A percentile compares a stretch with the other conserved stretches of the same genome.
These are phyloP conservation scores for Gari tellinella DNA, from an alignment of 2,888 invertebrate species.

Conservation along the genomic window DNA sequence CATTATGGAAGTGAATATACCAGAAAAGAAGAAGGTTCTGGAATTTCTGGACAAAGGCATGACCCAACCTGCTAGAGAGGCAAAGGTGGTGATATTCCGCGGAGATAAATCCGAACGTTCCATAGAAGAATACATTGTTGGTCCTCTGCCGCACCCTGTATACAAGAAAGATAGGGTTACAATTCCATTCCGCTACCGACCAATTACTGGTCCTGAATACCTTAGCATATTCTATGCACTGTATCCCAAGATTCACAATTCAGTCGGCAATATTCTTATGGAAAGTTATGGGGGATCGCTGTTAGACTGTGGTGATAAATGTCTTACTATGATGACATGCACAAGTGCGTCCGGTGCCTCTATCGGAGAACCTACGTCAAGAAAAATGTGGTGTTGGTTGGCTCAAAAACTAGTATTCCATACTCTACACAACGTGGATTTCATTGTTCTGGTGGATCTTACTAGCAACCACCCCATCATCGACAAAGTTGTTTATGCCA, in stretches of 20 bases:
- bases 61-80: constrained; percentile 64
- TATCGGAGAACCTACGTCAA: constrained; percentile 48
- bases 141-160: constrained; percentile 68
- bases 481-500: constrained; percentile 66
- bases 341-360: constrained; percentile 62
- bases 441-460: constrained; percentile 71
- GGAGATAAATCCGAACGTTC: constrained; percentile 67
- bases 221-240: constrained; percentile 23
- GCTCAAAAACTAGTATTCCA: constrained; percentile 64
- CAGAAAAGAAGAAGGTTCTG: constrained; percentile 38
- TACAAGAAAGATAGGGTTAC: constrained; percentile 45
- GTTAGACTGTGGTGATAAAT: constrained; percentile 49
- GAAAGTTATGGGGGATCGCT: constrained; percentile 72
- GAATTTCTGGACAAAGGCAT: constrained; percentile 36
- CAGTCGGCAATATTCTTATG: constrained; percentile 60
- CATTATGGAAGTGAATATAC: constrained; percentile 43
- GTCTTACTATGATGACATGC: constrained; percentile 62
- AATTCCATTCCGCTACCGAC: constrained; percentile 65
- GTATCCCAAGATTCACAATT: constrained; percentile 31
- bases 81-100: constrained; percentile 69
- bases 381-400: constrained; percentile 69
- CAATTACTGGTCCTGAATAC: constrained; percentile 61
- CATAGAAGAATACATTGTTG: constrained; percentile 72
- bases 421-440: constrained; percentile 71
- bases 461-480: constrained; percentile 56